Evolutionary conservation across 1,140 invertebrate genomes (phyloP), one percentile per base, ranked within the genome.

Genomic region (Anastrepha ludens): DNA sequence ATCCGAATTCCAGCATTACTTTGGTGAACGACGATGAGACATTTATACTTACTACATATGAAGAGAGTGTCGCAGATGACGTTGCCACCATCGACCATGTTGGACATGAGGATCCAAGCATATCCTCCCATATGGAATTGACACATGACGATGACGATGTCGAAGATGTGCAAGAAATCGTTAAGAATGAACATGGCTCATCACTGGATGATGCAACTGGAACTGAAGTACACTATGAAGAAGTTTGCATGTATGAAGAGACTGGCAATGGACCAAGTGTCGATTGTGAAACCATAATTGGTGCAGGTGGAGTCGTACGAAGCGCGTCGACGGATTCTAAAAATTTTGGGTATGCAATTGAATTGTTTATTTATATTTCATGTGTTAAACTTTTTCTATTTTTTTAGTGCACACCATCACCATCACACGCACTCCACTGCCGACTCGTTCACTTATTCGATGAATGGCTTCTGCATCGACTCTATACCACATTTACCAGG

Each of bases 201-300:
- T 67, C 70, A 39, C 64, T 92, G 87, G 91, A 92, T 85, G 91
- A 92, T 85, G 91, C 90, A 44, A 90, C 90, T 3, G 91, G 89
- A 0, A 89, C 90, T 2, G 91, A 92, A 67, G 91, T 92, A 0
- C 90, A 92, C 59, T 92, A 92, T 65, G 91, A 92, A 81, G 91
- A 92, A 81, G 91, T 92, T 0, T 92, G 91, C 60, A 60, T 92
- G 29, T 92, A 92, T 62, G 91, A 92, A 89, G 91, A 92, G 58
- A 90, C 91, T 17, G 91, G 90, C 1, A 89, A 90, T 2, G 91
- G 90, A 64, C 86, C 88, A 39, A 88, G 87, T 67, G 90, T 91
- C 0, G 90, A 91, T 67, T 88, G 88, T 81, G 91, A 92, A 50
- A 87, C 86, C 29, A 88, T 88, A 55, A 88, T 88, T 87, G 88